These are phyloP conservation scores for Ischnura elegans DNA, from an alignment of 2,888 invertebrate genomes.

Conservation along the genomic window DNA sequence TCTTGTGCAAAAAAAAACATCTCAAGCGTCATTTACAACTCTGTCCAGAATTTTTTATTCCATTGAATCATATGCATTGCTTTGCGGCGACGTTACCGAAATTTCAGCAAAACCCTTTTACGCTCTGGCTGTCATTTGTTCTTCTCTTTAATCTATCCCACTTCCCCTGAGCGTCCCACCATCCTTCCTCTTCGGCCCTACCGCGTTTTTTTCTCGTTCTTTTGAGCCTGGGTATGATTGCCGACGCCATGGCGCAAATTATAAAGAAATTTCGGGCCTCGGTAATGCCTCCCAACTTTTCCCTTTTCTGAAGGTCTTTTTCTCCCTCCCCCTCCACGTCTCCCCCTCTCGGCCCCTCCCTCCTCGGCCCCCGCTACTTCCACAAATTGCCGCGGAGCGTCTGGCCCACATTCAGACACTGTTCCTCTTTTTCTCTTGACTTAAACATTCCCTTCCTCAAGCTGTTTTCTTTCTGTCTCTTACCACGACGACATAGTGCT, in stretches of 20 bases:
- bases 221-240: conserved; percentile 55
- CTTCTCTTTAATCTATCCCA: not conserved
- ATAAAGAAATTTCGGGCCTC: conserved; percentile 62
- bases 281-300: conserved; percentile 59
- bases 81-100: not conserved
- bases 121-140: not conserved
- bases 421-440: too few relatives aligned
- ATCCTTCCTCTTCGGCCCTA: not conserved
- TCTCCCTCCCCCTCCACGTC: not conserved
- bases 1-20: too few relatives aligned
- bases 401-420: too few relatives aligned
- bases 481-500: too few relatives aligned
- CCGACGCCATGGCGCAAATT: conserved; percentile 64
- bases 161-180: not conserved
- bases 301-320: not conserved
- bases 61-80: too few relatives aligned
- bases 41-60: too few relatives aligned
- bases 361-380: too few relatives aligned
- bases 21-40: too few relatives aligned
- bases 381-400: too few relatives aligned
- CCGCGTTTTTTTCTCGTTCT: conserved; percentile 12
- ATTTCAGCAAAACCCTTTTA: not conserved
- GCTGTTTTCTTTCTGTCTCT: too few relatives aligned
- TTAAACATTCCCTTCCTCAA: too few relatives aligned
- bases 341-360: not conserved